phyloP scores from a whole-genome alignment of 2,888 invertebrate genomes.

The Petrolisthes manimaculis region DNA sequence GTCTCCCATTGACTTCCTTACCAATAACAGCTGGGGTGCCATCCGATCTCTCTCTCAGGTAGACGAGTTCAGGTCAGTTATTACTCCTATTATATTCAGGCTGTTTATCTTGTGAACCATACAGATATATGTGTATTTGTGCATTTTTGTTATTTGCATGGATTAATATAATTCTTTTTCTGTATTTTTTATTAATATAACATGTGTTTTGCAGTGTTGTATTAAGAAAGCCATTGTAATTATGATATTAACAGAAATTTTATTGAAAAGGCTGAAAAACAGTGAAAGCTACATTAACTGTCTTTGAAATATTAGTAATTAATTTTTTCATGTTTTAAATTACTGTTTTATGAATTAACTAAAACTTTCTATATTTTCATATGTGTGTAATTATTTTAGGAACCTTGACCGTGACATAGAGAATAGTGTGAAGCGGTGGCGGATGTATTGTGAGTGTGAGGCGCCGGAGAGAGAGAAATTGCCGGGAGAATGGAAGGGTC shows the following conservation, averaged over 20 bases:
- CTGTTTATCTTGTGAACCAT: too few species aligned
- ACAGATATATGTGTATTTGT: too few species aligned
- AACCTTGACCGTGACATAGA: constrained; percentile 96
- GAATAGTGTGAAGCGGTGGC: constrained; percentile 96
- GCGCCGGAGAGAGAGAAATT: constrained; percentile 96
- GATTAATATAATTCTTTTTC: neutral
- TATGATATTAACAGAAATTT: too few species aligned
- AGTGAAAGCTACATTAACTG: neutral
- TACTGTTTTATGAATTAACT: neutral
- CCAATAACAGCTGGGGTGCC: constrained; percentile 93
- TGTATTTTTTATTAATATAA: neutral
- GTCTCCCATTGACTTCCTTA: constrained; percentile 94
- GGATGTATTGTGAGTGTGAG: constrained; percentile 94
- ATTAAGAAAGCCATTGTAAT: too few species aligned
- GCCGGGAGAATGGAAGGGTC: constrained; percentile 98
- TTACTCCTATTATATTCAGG: neutral
- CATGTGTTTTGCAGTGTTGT: neutral
- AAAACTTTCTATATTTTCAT: neutral
- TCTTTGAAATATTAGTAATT: neutral
- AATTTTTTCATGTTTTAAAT: neutral
- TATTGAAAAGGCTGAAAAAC: too few species aligned
- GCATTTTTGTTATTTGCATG: too few species aligned
- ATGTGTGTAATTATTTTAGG: constrained; percentile 70
- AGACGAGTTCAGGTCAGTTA: constrained; percentile 82
- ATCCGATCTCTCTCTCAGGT: constrained; percentile 89